These are phyloP conservation scores for Marcusenius ussheri DNA, from an alignment of 2,113 vertebrate genomes.

Conservation along the genomic window DNA sequence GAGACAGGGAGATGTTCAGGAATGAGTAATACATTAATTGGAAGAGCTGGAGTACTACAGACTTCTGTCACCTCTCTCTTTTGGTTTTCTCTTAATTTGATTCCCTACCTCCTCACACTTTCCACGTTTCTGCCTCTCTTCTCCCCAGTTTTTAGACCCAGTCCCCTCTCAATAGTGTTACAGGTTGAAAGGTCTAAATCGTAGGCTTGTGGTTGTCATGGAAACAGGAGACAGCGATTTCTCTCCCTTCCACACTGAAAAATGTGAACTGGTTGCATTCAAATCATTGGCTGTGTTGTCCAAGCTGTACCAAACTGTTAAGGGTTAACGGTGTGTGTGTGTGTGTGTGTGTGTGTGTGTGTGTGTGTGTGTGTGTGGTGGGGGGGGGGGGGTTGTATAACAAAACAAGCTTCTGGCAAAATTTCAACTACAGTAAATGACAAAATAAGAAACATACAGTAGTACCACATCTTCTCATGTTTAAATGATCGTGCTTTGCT, in stretches of 20 bases:
- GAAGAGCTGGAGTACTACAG: too few species aligned
- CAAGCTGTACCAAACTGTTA: slow-evolving; percentile 7
- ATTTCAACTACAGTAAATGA: background rate
- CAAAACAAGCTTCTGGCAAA: background rate
- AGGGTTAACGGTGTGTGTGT: background rate
- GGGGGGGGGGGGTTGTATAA: background rate
- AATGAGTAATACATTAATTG: background rate
- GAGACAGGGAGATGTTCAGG: background rate
- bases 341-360: background rate
- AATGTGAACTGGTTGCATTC: slow-evolving; percentile 14
- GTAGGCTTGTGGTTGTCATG: slow-evolving; percentile 24
- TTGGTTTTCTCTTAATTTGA: background rate
- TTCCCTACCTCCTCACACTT: background rate
- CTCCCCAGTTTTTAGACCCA: background rate
- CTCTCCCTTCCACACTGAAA: slow-evolving; percentile 14
- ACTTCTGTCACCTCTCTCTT: background rate
- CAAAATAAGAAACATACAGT: background rate
- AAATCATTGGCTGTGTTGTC: slow-evolving; percentile 2
- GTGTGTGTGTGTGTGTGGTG: background rate
- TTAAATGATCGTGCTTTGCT: background rate
- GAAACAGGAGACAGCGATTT: slow-evolving; percentile 16
- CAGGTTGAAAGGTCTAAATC: slow-evolving; percentile 22
- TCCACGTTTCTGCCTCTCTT: background rate
- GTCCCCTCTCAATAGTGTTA: background rate
- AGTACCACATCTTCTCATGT: background rate